Percentiles rank a stretch among this genome's conserved stretches.
These are phyloP conservation scores for Nomia melanderi DNA, from an alignment of 1,140 invertebrate species.

Conservation along the genomic window DNA sequence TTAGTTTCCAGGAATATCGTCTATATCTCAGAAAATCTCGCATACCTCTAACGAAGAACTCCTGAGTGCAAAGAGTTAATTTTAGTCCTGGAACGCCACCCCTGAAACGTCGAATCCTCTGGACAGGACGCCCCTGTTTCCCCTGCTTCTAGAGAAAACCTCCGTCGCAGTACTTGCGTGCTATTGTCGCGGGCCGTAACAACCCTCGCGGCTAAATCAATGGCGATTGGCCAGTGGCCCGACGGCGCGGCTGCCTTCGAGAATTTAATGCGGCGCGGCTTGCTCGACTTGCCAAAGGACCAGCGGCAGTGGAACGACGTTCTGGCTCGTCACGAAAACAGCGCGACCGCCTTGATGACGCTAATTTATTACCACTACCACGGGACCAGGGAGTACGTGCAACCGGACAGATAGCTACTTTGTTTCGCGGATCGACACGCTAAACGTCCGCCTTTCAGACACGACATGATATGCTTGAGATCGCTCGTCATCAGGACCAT, in stretches of 20 bases:
- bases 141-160: slow-evolving; percentile 32
- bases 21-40: no score
- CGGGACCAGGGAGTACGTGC: slow-evolving; percentile 53
- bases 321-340: neutral
- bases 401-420: no score
- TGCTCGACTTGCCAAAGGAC: slow-evolving; percentile 42
- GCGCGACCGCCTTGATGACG: slow-evolving; percentile 33
- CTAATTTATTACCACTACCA: slow-evolving; percentile 60
- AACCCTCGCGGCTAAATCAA: slow-evolving; percentile 25
- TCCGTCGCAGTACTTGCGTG: slow-evolving; percentile 41
- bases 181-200: slow-evolving; percentile 41
- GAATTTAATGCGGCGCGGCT: slow-evolving; percentile 17
- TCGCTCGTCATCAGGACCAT: slow-evolving; percentile 24
- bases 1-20: no score
- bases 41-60: no score
- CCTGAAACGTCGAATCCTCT: no score
- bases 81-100: no score
- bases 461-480: slow-evolving; percentile 38
- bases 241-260: slow-evolving; percentile 7
- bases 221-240: slow-evolving; percentile 9
- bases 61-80: no score
- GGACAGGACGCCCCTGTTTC: no score
- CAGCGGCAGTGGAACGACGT: slow-evolving; percentile 27
- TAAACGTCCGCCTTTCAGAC: slow-evolving; percentile 18
- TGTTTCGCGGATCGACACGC: no score